phyloP scores from a whole-genome alignment of 2,797 vertebrate genomes.

The Botia almorhae region DNA sequence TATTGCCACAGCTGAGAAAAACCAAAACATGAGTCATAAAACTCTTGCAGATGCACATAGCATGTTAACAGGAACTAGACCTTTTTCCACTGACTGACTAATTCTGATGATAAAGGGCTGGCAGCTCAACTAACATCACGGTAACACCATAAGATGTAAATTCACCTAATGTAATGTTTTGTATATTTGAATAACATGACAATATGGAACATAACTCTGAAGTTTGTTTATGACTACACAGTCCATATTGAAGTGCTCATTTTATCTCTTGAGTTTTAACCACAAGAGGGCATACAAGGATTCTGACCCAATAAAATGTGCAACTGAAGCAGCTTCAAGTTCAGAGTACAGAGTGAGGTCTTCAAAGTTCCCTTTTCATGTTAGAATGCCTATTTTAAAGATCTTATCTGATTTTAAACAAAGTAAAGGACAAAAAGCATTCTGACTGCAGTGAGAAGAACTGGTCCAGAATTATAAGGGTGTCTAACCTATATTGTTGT shows the following conservation, averaged over 20 bases:
- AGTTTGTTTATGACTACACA: neutral
- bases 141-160: too few relatives aligned
- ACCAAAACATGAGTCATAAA: too few relatives aligned
- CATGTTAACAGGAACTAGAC: too few relatives aligned
- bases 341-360: neutral
- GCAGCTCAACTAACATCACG: too few relatives aligned
- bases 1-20: too few relatives aligned
- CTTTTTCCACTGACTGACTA: too few relatives aligned
- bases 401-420: neutral
- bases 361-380: neutral
- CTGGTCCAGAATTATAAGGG: neutral
- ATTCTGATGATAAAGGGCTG: too few relatives aligned
- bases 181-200: too few relatives aligned
- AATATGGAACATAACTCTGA: too few relatives aligned
- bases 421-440: neutral
- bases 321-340: neutral
- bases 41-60: too few relatives aligned
- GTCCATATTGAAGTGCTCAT: neutral
- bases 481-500: neutral
- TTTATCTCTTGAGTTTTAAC: neutral
- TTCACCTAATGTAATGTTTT: too few relatives aligned
- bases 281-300: constrained; percentile 4
- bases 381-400: neutral
- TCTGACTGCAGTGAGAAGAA: too few relatives aligned
- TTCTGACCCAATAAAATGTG: neutral